phyloP scores from a whole-genome alignment of 2,888 invertebrate genomes.

The Platycheirus rosarum region DNA sequence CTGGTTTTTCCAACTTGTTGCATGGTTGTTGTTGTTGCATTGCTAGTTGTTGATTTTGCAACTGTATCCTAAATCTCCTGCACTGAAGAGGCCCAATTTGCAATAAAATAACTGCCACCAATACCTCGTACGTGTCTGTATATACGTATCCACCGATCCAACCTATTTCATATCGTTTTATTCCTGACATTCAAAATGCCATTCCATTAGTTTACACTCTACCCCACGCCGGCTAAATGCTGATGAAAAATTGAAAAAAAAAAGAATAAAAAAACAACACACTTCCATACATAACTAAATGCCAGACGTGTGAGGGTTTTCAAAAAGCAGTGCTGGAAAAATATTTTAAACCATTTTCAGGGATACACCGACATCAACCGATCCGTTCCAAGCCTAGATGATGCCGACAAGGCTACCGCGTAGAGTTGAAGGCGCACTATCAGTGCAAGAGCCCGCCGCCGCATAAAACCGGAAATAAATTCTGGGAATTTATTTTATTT shows the following conservation, averaged over 20 bases:
- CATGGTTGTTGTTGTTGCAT: no score
- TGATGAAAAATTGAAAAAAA: conserved; percentile 26
- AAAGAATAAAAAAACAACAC: conserved; percentile 1
- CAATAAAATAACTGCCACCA: conserved; percentile 16
- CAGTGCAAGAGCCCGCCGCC: conserved; percentile 61
- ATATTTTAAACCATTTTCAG: conserved; percentile 62
- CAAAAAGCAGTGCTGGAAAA: conserved; percentile 46
- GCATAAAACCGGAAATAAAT: conserved; percentile 73
- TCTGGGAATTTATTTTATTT: conserved; percentile 71
- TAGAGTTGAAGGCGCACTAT: conserved; percentile 5
- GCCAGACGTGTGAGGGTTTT: conserved; percentile 42
- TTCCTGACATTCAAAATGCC: conserved; percentile 53
- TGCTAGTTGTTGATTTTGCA: no score
- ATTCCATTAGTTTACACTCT: conserved; percentile 65
- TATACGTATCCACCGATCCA: not conserved
- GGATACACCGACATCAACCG: conserved; percentile 6
- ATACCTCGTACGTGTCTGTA: conserved; percentile 20
- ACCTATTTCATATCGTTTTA: conserved; percentile 59
- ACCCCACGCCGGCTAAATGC: conserved; percentile 57
- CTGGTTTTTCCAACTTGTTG: no score
- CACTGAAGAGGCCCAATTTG: no score
- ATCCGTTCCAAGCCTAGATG: conserved; percentile 2
- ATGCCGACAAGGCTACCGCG: not conserved
- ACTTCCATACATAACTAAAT: conserved; percentile 15
- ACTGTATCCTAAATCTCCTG: no score